Evolutionary conservation across 2,113 vertebrate genomes (phyloP), one percentile per base, ranked within the genome.

Genomic region (Oreochromis spilurus): DNA sequence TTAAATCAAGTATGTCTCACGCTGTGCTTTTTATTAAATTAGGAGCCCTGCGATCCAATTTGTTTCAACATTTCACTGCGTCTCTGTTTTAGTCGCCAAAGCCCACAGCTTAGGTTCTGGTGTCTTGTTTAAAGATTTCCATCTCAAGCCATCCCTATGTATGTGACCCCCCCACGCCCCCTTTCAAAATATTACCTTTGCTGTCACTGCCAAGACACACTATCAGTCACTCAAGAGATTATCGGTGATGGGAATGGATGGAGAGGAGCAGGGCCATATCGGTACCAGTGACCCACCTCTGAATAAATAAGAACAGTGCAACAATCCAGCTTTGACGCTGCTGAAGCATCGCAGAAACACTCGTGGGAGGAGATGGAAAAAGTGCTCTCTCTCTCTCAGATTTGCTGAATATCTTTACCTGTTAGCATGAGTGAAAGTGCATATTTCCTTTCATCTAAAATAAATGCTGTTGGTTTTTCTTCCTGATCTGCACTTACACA

Each of bases 161-260:
- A 90, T 84, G 86, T 50, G 88, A 88, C 88, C 85, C 90, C 79
- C 21, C 9, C 9, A 45, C 57, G 36, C 86, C 72, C 90, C 21
- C 67, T 91, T 81, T 89, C 86, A 89, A 94, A 95, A 95, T 94
- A 95, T 95, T 93, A 93, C 92, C 81, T 92, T 90, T 93, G 89
- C 93, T 90, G 92, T 89, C 86, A 92, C 79, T 86, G 94, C 93
- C 95, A 95, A 95, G 87, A 95, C 92, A 88, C 86, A 92, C 93
- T 89, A 91, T 91, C 88, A 75, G 85, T 92, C 91, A 91, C 90
- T 87, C 72, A 65, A 36, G 84, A 87, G 45, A 90, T 93, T 92
- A 93, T 38, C 85, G 65, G 60, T 57, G 13, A 70, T 82, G 83
- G 91, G 86, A 86, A 91, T 79, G 57, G 80, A 90, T 45, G 58